Conservation (phyloP, 2,113 vertebrate genomes). For the Pomatorhinus ruficollis region DNA sequence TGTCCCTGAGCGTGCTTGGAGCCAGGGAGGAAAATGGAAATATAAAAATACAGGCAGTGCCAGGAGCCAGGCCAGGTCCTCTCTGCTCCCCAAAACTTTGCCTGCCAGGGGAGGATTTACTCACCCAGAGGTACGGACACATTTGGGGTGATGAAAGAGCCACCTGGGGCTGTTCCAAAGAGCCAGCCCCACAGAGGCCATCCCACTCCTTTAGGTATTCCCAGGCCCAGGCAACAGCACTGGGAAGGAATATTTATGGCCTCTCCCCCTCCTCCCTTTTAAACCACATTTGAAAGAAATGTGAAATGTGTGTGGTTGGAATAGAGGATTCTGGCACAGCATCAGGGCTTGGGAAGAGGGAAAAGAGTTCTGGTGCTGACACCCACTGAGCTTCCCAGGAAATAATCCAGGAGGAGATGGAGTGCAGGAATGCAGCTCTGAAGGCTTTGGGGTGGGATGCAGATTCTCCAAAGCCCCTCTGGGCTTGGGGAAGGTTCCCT, state of each 20-base stretch:
- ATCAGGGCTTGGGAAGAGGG: not conserved
- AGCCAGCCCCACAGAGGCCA: not conserved
- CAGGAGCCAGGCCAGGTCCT: not conserved
- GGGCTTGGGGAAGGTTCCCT: not conserved
- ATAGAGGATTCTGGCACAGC: not conserved
- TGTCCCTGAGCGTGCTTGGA: rapidly evolving
- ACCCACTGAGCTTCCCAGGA: not conserved
- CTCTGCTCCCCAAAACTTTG: not conserved
- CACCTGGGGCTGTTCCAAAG: not conserved
- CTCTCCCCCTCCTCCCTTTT: not conserved
- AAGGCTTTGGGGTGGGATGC: not conserved
- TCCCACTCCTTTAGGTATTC: not conserved
- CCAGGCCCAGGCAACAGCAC: not conserved
- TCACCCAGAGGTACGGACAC: not conserved
- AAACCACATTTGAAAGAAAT: not conserved
- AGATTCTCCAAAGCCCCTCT: not conserved
- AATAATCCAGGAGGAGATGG: not conserved
- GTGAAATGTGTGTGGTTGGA: not conserved
- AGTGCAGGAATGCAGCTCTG: rapidly evolving
- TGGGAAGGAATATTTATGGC: not conserved
- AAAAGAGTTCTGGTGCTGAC: not conserved
- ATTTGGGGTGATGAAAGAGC: not conserved
- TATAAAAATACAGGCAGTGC: not conserved
- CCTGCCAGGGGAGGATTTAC: not conserved
- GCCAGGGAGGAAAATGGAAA: not conserved